Evolutionary conservation across 2,888 invertebrate species (phyloP), one percentile per base, ranked within the genome.

Genomic region (Cordilura impudica): DNA sequence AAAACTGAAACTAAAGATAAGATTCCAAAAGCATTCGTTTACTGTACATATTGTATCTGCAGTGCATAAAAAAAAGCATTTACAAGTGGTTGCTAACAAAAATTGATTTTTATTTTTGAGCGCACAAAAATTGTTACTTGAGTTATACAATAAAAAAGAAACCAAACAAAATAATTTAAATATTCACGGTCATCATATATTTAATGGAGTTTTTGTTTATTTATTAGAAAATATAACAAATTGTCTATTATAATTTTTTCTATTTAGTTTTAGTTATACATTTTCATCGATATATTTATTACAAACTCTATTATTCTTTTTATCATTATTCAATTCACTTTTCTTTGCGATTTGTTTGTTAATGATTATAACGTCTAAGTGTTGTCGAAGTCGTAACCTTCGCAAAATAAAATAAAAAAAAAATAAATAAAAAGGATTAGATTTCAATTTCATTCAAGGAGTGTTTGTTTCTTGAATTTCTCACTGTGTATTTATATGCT

Each of bases 401-500:
- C 23, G 1, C 3, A 12, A n/a, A 16, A 16, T 2, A 43, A 16
- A 43, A n/a, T 43, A 6, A 43, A 51, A 23, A 23, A 14, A 56
- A 19, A 69, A 39, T 19, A 72, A 80, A 66, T 60, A 18, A 61
- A 61, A 60, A 77, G 70, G 51, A 66, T 81, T 74, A 60, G n/a
- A 70, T 74, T 73, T 61, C 60, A 66, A 49, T 73, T 73, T 51
- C 54, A 70, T 26, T 72, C 72, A 65, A 65, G 63, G 72, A 39
- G 35, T n/a, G 12, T 31, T n/a, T 31, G 8, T 31, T 39, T 12
- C n/a, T n/a, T n/a, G n/a, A n/a, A n/a, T n/a, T 39, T 39, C 35
- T 39, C 12, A n/a, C n/a, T 12, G n/a, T n/a, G 4, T 39, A 39
- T 39, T 39, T 39, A n/a, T 39, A n/a, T 39, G n/a, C 2, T 39